Conservation (phyloP, 2,888 invertebrate genomes). For the Epistrophella euchroma region DNA sequence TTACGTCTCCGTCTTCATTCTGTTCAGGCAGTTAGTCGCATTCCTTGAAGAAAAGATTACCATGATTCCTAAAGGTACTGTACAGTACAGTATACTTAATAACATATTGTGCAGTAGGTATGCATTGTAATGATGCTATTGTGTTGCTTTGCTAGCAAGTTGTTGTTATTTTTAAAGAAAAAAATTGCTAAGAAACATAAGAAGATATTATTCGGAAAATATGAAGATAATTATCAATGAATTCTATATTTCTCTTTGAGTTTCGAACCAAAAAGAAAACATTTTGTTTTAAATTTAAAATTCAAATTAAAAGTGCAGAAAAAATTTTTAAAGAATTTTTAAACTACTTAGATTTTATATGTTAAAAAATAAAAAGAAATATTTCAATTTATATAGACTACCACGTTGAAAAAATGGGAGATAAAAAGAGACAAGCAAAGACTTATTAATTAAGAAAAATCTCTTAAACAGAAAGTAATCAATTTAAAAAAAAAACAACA, state of each 20-base stretch:
- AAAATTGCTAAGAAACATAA: too few relatives aligned
- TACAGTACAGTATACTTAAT: neutral
- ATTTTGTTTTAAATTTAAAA: neutral
- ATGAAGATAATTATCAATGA: neutral
- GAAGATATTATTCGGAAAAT: too few relatives aligned
- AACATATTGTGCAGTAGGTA: neutral
- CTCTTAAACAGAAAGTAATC: neutral
- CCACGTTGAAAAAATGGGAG: neutral
- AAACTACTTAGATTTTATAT: neutral
- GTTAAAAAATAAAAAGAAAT: neutral
- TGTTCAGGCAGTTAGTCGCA: neutral
- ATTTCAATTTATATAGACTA: neutral
- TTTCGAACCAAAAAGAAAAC: too few relatives aligned
- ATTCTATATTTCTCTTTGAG: neutral
- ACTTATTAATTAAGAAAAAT: slow-evolving; percentile 14
- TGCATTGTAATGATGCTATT: neutral
- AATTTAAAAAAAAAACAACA: slow-evolving; percentile 27
- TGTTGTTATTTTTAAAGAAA: too few relatives aligned
- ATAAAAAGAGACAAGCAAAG: neutral
- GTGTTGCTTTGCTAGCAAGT: neutral
- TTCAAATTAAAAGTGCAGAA: neutral
- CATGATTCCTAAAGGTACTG: neutral
- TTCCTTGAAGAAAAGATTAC: neutral
- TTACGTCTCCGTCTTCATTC: too few relatives aligned
- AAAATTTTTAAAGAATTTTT: neutral